Base-by-base conservation (phyloP, 2,888 invertebrate species). In the Cosmia trapezina region DNA sequence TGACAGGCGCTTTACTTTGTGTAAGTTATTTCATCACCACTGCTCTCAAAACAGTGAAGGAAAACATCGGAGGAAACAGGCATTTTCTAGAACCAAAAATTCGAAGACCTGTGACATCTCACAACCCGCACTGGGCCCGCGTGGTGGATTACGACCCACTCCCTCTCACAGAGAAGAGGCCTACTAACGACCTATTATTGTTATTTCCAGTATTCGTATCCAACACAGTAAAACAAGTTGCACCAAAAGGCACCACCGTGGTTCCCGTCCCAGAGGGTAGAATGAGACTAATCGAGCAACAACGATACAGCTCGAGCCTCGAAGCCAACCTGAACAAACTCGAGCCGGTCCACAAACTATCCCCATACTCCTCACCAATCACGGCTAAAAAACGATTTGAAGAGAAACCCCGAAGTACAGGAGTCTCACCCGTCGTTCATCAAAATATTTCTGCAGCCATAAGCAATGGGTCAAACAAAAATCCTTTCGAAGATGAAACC, bases 251-350 rank as follows among this genome's bases (percentile, higher is more conserved):
- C 56, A 94, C 96, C 0, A 82, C 93, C 1, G 89, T 96, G 1
- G 94, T 97, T 2, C 96, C 97, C 0, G 92, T 96, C 1, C 93
- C 97, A 0, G 97, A 97, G 88, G 97, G 97, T 1, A 93, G 97
- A 33, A 96, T 97, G 94, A 91, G 97, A 0, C 78, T 96, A 17
- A 90, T 96, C 57, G 97, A 97, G 79, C 95, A 94, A 57, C 93
- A 93, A 43, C 93, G 94, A 9, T 97, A 97, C 91, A 96, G 97
- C 85, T 96, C 97, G 19, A 97, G 97, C 53, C 91, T 97, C 11
- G 97, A 97, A 86, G 97, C 97, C 0, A 97, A 97, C 91, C 91
- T 97, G 71, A 94, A 91, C 70, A 90, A 89, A 49, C 84, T 93
- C 0, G 92, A 93, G 28, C 94, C 95, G 0, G 85, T 91, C 0